phyloP scores from a whole-genome alignment of 1,140 invertebrate species.

The Hesperophylax magnus region DNA sequence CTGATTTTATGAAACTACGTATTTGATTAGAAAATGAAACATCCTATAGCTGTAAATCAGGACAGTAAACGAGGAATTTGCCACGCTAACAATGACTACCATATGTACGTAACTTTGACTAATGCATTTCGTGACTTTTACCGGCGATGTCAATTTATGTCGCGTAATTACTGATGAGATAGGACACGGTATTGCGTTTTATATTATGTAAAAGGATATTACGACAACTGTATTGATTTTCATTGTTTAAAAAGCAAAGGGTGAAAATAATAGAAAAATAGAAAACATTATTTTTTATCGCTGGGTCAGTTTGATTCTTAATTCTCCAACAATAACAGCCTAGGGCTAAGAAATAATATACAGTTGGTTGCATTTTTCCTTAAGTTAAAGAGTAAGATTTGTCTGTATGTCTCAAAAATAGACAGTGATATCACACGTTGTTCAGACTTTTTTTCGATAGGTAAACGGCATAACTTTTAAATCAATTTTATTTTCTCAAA shows the following conservation, averaged over 20 bases:
- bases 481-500: too few species aligned
- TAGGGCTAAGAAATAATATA: too few species aligned
- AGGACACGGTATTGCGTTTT: background rate
- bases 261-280: background rate
- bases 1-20: too few species aligned
- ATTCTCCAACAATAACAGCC: too few species aligned
- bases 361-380: too few species aligned
- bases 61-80: background rate
- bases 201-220: too few species aligned
- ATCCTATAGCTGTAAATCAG: background rate
- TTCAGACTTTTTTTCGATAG: too few species aligned
- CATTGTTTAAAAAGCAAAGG: background rate
- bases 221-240: background rate
- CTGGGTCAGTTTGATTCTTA: background rate
- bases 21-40: background rate
- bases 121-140: slow-evolving; percentile 55
- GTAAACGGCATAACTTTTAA: too few species aligned
- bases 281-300: background rate
- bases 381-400: too few species aligned
- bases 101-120: slow-evolving; percentile 45
- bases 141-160: slow-evolving; percentile 48
- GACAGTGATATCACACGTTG: too few species aligned
- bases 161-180: slow-evolving; percentile 42
- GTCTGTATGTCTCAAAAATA: too few species aligned
- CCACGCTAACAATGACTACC: slow-evolving; percentile 50